Evolutionary conservation across 2,888 invertebrate species (phyloP), one percentile per base, ranked within the genome.

Genomic region (Xanthia togata): DNA sequence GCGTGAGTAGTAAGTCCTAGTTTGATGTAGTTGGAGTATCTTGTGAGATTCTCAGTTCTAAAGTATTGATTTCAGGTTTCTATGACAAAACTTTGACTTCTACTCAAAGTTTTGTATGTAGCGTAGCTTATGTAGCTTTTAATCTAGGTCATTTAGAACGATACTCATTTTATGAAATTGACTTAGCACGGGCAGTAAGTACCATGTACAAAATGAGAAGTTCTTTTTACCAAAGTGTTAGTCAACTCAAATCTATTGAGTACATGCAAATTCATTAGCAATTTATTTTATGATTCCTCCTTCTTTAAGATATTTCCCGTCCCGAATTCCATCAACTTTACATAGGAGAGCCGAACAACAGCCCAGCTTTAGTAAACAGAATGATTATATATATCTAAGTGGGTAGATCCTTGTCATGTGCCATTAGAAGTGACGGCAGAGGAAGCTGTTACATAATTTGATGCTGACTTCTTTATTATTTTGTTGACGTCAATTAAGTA

Each of bases 381-480:
- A 41, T 74, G 11, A 31, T 53, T 53, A 64, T 20, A 67, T 62
- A 62, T 50, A 65, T 23, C 23, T 38, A 65, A 60, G 67, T 82
- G 47, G 41, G 17, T 69, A 64, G 53, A 68, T 79, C 73, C 81
- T 50, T 57, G 72, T 83, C 59, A 50, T 68, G 41, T 62, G 59
- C n/a, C 35, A 79, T 83, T 71, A 68, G 63, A 65, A 8, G 35
- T 50, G 59, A 63, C 53, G 14, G 12, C 31, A 31, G 59, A 23
- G 11, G 14, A 73, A 70, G 60, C 59, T 68, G 47, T 84, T 47
- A 73, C 38, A 55, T 63, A 79, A 83, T 73, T 74, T 74, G 62
- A 80, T 75, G 20, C 57, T 47, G 41, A 70, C 70, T 80, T 81
- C 73, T 80, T 80, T 59, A 70, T 72, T 72, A 81, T 68, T 80